A percentile compares a stretch with the other conserved stretches of the same genome.
These are phyloP conservation scores for Brachionus rubens DNA, from an alignment of 1,140 invertebrate species.

Conservation along the genomic window DNA sequence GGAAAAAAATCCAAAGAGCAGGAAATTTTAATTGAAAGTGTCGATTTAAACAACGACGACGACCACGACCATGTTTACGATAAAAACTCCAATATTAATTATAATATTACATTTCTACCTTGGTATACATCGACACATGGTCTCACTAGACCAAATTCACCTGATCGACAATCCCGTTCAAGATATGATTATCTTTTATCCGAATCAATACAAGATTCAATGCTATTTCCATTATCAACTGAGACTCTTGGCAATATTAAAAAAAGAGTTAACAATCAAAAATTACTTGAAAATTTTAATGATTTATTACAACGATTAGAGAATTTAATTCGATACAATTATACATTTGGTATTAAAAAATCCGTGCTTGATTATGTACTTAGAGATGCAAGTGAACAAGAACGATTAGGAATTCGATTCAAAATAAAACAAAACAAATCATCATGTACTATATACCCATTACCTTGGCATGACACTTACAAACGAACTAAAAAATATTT, in stretches of 20 bases:
- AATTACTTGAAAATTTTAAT: constrained; percentile 51
- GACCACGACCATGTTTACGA: background rate
- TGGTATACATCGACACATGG: constrained; percentile 14
- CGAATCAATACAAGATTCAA: constrained; percentile 58
- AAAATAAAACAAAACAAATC: constrained; percentile 61
- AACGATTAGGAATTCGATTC: constrained; percentile 66
- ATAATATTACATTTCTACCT: constrained; percentile 4
- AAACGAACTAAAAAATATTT: constrained; percentile 64
- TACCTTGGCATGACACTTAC: constrained; percentile 72
- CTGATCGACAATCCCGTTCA: constrained; percentile 58
- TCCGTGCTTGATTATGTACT: constrained; percentile 70
- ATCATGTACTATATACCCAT: constrained; percentile 69
- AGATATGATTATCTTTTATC: constrained; percentile 59
- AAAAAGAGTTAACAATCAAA: constrained; percentile 1
- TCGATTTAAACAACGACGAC: background rate
- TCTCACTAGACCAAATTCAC: constrained; percentile 56
- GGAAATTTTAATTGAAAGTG: background rate
- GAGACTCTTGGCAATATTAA: constrained; percentile 48
- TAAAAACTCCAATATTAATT: background rate
- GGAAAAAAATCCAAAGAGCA: background rate
- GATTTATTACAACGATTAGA: constrained; percentile 2
- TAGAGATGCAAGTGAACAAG: constrained; percentile 67
- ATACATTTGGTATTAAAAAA: constrained; percentile 66
- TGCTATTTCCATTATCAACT: constrained; percentile 55
- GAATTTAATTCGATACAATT: constrained; percentile 66